Percentiles rank a stretch among this genome's conserved stretches.
Conservation (phyloP, 2,113 vertebrate species). For the Acanthochromis polyacanthus region DNA sequence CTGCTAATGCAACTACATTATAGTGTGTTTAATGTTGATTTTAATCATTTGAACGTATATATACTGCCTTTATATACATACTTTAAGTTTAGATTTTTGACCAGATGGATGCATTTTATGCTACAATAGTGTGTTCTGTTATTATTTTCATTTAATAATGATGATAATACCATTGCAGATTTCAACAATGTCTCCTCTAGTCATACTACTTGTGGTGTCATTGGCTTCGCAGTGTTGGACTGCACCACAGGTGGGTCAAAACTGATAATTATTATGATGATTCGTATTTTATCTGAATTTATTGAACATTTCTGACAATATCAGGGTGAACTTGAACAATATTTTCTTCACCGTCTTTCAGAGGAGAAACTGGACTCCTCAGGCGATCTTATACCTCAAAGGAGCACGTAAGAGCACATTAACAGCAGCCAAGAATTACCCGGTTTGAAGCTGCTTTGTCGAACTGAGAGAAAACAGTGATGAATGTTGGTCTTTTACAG, state of each 20-base stretch:
- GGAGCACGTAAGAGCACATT: slow-evolving; percentile 67
- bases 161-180: slow-evolving; percentile 1
- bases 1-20: too few species aligned
- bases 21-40: too few species aligned
- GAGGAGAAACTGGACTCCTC: slow-evolving; percentile 75
- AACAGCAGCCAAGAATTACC: accelerated
- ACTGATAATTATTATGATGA: not conserved
- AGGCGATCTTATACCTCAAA: slow-evolving; percentile 77
- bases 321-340: not conserved
- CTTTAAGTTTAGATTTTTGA: too few species aligned
- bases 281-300: not conserved
- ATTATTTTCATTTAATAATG: too few species aligned
- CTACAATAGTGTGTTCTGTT: not conserved
- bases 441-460: not conserved
- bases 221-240: slow-evolving; percentile 61
- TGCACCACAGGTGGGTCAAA: slow-evolving; percentile 54
- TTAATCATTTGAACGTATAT: too few species aligned
- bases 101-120: not conserved
- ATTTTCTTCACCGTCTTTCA: slow-evolving; percentile 13
- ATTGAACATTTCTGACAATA: not conserved
- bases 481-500: slow-evolving; percentile 44
- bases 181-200: slow-evolving; percentile 53
- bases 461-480: not conserved
- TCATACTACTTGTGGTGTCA: slow-evolving; percentile 46
- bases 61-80: too few species aligned